Base-by-base conservation (phyloP, 1,140 invertebrate species). In the Mactra quadrangularis region DNA sequence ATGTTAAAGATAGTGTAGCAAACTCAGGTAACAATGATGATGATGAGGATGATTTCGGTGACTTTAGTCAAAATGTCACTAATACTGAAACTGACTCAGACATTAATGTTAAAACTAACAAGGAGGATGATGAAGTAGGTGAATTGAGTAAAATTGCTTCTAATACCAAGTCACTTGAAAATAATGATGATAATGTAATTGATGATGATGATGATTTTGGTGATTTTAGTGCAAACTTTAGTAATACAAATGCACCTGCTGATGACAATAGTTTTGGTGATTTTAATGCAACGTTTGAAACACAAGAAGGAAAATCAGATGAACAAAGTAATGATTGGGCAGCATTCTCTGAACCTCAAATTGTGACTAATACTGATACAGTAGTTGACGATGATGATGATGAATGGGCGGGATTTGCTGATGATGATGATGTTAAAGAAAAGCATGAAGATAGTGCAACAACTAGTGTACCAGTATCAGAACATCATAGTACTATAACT, bases 371-470 rank as follows among this genome's bases (percentile, higher is more conserved):
- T 25, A 31, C 55, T 50, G 29, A 75, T 9, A 52, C 38, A 41
- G 6, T 7, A 41, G 15, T 25, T 45, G 53, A 62, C 25, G 66
- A 79, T 22, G 77, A 68, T 9, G 79, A 79, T 33, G 85, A 70
- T 66, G 83, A 82, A 22, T 82, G 72, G 64, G 75, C 60, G 70
- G 78, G 86, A 33, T 86, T 86, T 85, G 70, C 71, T 19, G 76
- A 60, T 52, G 62, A 55, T 25, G 59, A 38, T 52, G 31, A n/a
- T 11, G 41, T 70, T 62, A 68, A 33, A 27, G 41, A 57, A 47
- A 29, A 19, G 22, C 33, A 31, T 0, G 77, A 45, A 64, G n/a
- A n/a, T n/a, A n/a, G n/a, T n/a, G n/a, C n/a, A n/a, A n/a, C 41
- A 62, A 27, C 31, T 33, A 62, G 22, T 7, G 17, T 62, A 7